These are phyloP conservation scores for Falcaria lacertinaria DNA, from an alignment of 2,888 invertebrate genomes.

Conservation along the genomic window DNA sequence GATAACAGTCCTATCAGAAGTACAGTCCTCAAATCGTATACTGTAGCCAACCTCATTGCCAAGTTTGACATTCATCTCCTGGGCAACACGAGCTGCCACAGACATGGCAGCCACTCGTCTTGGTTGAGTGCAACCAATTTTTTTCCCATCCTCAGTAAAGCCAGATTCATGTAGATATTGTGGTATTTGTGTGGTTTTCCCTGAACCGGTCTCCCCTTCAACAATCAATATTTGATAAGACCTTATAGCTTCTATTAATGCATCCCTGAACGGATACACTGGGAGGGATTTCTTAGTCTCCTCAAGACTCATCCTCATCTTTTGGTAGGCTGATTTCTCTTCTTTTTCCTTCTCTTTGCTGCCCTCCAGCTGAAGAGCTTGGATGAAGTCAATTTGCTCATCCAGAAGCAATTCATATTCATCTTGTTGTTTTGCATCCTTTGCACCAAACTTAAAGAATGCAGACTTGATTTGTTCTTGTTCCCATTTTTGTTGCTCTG, in stretches of 20 bases:
- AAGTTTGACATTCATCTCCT: constrained; percentile 97
- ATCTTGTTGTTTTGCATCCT: constrained; percentile 86
- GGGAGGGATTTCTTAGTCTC: constrained; percentile 96
- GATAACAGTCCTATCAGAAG: constrained; percentile 96
- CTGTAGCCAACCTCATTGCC: constrained; percentile 95
- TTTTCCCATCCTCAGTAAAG: constrained; percentile 89
- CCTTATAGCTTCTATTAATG: constrained; percentile 93
- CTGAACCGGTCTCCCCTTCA: constrained; percentile 99
- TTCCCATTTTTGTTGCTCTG: constrained; percentile 97
- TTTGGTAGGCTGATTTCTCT: constrained; percentile 82
- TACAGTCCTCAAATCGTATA: constrained; percentile 99
- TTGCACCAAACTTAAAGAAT: constrained; percentile 95
- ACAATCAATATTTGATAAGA: constrained; percentile 95
- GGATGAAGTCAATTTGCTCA: constrained; percentile 98
- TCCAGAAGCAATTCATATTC: constrained; percentile 96
- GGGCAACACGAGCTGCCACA: constrained; percentile 98
- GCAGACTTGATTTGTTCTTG: constrained; percentile 97
- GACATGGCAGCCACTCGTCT: constrained; percentile 99
- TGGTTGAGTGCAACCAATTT: constrained; percentile 98
- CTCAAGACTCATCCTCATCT: constrained; percentile 88
- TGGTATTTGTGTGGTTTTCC: constrained; percentile 99
- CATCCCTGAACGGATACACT: constrained; percentile 94
- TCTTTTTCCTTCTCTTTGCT: constrained; percentile 79
- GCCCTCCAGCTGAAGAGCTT: constrained; percentile 90
- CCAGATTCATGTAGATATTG: constrained; percentile 98